phyloP scores from a whole-genome alignment of 2,888 invertebrate genomes.

The Clanis bilineata region DNA sequence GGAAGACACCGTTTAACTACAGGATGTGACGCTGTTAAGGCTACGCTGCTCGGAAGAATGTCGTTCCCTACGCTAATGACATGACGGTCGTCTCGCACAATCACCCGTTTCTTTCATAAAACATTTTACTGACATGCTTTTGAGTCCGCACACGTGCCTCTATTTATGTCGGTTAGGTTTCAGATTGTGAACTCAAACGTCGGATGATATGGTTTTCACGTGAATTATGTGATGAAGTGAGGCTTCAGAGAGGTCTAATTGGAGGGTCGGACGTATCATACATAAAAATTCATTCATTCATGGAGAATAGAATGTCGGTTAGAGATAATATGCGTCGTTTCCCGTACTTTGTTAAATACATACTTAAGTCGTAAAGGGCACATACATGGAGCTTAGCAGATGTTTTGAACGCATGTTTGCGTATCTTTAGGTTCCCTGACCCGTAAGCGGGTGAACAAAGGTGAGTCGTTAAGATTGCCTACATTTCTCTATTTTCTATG shows the following conservation, averaged over 20 bases:
- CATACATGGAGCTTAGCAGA: background rate
- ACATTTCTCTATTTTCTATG: conserved; percentile 11
- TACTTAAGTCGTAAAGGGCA: background rate
- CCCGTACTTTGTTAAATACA: background rate
- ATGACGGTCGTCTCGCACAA: conserved; percentile 35
- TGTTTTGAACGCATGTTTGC: background rate
- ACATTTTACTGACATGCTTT: conserved; percentile 4
- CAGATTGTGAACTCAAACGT: conserved; percentile 17
- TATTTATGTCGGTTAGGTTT: conserved; percentile 19
- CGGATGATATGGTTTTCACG: conserved; percentile 12
- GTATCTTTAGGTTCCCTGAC: conserved; percentile 6
- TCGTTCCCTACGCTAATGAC: conserved; percentile 34
- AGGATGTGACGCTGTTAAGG: conserved; percentile 34
- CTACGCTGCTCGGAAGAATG: conserved; percentile 34
- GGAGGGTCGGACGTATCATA: conserved; percentile 50
- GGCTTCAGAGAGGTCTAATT: conserved; percentile 54
- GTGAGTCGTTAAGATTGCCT: conserved; percentile 4
- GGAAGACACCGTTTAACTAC: conserved; percentile 29
- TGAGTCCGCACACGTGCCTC: conserved; percentile 17
- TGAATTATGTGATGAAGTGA: conserved; percentile 34
- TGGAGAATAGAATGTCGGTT: conserved; percentile 39
- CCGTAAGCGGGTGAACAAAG: conserved; percentile 8
- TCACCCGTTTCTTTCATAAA: conserved; percentile 10
- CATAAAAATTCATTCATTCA: conserved; percentile 51
- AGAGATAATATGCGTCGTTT: conserved; percentile 14